Percentiles rank a stretch among this genome's conserved stretches.
These are phyloP conservation scores for Jaculus jaculus DNA, from an alignment of 2,113 vertebrate genomes.

Conservation along the genomic window DNA sequence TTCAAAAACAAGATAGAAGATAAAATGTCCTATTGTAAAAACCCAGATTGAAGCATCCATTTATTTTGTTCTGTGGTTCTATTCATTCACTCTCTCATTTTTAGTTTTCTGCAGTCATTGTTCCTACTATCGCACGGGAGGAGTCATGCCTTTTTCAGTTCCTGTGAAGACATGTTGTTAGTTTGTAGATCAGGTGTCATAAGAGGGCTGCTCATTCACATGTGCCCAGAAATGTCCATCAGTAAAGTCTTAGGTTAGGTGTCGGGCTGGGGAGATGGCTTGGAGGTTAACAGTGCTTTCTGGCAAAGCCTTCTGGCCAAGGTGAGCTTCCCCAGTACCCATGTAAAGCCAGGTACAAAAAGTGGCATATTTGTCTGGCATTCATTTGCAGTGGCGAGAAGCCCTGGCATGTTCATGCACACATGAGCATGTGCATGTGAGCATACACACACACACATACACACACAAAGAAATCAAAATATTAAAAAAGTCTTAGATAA, in stretches of 20 bases:
- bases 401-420: too few species aligned
- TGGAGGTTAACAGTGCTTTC: too few species aligned
- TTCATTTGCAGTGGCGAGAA: too few species aligned
- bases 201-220: not conserved
- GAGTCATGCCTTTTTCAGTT: not conserved
- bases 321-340: too few species aligned
- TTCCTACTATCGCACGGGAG: not conserved
- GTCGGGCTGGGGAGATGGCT: too few species aligned
- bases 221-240: not conserved
- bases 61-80: not conserved
- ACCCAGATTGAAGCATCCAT: not conserved
- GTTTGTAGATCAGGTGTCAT: not conserved
- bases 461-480: too few species aligned
- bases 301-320: too few species aligned
- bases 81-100: not conserved
- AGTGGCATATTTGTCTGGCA: too few species aligned
- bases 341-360: too few species aligned
- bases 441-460: too few species aligned
- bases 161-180: not conserved
- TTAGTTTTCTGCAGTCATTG: constrained; percentile 8
- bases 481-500: not conserved
- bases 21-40: constrained; percentile 12
- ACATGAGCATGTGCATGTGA: too few species aligned
- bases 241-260: not conserved
- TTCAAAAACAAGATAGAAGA: constrained; percentile 2